Evolutionary conservation across 2,888 invertebrate species (phyloP), one percentile per base, ranked within the genome.

Genomic region (Chaetogeoica ovagalla): DNA sequence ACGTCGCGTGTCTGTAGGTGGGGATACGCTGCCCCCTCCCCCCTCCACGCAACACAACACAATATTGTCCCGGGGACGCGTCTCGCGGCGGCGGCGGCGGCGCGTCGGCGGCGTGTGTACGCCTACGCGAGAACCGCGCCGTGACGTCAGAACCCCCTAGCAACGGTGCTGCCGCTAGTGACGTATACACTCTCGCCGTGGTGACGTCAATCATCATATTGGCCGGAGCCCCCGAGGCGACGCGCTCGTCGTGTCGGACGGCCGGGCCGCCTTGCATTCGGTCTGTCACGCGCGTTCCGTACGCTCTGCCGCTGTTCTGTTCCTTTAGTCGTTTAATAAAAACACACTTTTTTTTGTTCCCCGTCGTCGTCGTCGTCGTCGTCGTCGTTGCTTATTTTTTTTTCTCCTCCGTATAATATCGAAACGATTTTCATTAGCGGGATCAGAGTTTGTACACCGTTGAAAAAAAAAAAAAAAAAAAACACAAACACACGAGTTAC

Each of bases 181-280:
- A 79, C 77, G 77, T 79, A 79, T 37, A 15, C 69, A 48, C 60
- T 13, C 55, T 11, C 9, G 19, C 6, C 19, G 55, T 7, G 8
- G 76, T 69, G 77, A 79, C 77, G 77, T 79, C 77, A 79, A 79
- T 79, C 70, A 79, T 79, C 77, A 79, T 79, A 79, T 79, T 79
- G 77, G 77, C 52, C 77, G 77, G 48, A 79, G 69, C 75, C 57
- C 66, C 77, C 62, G 69, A 70, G 62, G 62, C 77, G 62, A 62
- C 70, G 70, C 77, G 77, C 70, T 70, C 70, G 63, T 62, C 55
- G 77, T 43, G 57, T 57, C 57, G 17, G 63, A 39, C 70, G 77
- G 55, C 77, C 70, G 77, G 70, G 70, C 19, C 69, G 76, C 69
- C 70, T 70, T n/a, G 70, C 77, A 79, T 79, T 79, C 77, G 63